Conservation (phyloP, 2,113 vertebrate genomes). For the Eublepharis macularius region DNA sequence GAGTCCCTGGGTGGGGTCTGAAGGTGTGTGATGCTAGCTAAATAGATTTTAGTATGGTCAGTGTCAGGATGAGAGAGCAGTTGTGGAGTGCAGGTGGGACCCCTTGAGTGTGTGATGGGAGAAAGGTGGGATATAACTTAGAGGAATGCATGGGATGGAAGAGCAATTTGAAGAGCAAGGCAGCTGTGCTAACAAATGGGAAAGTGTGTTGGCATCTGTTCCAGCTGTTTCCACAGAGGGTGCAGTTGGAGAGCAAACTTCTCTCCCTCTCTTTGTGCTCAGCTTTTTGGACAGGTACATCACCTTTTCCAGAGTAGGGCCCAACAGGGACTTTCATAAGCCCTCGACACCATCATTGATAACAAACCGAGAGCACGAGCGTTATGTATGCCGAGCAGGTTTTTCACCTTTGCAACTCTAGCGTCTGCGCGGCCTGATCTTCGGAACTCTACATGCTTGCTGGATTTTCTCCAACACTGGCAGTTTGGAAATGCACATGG, state of each 20-base stretch:
- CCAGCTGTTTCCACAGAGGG: background rate
- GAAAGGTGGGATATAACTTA: too few relatives aligned
- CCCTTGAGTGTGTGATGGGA: background rate
- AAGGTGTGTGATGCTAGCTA: too few relatives aligned
- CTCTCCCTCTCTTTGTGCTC: background rate
- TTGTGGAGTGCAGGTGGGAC: too few relatives aligned
- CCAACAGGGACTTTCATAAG: background rate
- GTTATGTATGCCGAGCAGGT: background rate
- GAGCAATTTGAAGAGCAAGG: background rate
- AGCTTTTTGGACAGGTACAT: background rate
- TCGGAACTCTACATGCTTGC: rapidly evolving
- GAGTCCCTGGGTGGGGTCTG: background rate
- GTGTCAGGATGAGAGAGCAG: too few relatives aligned
- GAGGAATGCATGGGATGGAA: too few relatives aligned
- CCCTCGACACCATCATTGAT: too few relatives aligned
- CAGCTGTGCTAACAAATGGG: background rate
- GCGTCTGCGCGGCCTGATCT: rapidly evolving
- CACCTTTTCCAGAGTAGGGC: background rate
- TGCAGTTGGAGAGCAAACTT: rapidly evolving
- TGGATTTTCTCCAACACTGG: background rate
- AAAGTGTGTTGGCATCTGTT: rapidly evolving
- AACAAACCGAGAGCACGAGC: background rate
- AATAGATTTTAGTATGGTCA: too few relatives aligned
- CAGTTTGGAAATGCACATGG: too few relatives aligned
- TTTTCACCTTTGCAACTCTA: background rate